Evolutionary conservation across 2,888 invertebrate genomes (phyloP), one percentile per base, ranked within the genome.

Genomic region (Harpalus rubripes): DNA sequence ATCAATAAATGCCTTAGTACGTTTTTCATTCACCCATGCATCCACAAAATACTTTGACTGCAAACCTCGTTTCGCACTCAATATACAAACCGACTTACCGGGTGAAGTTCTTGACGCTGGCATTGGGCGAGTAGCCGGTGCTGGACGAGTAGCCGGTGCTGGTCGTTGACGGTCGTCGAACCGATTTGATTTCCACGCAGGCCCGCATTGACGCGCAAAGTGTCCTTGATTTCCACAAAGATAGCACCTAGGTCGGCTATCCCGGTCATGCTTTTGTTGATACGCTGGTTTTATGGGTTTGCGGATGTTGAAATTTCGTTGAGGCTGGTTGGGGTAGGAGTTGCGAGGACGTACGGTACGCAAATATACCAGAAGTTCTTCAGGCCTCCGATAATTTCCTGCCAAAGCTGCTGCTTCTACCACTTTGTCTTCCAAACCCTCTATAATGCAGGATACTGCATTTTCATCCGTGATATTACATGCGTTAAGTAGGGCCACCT

Each of bases 331-430:
- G 16, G 18, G 7, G 26, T 65, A 59, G 15, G 59, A 8, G 16
- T n/a, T 10, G 44, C 10, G 16, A 10, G 44, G 44, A 44, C 63
- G 63, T 44, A 81, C 65, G 12, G 65, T 81, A 44, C 52, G 32
- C 12, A 65, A 44, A 65, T 44, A 81, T 15, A 81, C 81, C 7
- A 81, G 16, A 6, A 81, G 52, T 1, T 63, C 68, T n/a, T n/a
- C n/a, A n/a, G n/a, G n/a, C n/a, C n/a, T n/a, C n/a, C n/a, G n/a
- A n/a, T n/a, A n/a, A n/a, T n/a, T n/a, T n/a, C n/a, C n/a, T n/a
- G n/a, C n/a, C n/a, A n/a, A n/a, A n/a, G n/a, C n/a, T n/a, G n/a
- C n/a, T n/a, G n/a, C n/a, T n/a, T n/a, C n/a, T n/a, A n/a, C n/a
- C n/a, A n/a, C n/a, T n/a, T n/a, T n/a, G n/a, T n/a, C n/a, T n/a